Conservation (phyloP, 2,797 vertebrate species). For the Agapornis canus region DNA sequence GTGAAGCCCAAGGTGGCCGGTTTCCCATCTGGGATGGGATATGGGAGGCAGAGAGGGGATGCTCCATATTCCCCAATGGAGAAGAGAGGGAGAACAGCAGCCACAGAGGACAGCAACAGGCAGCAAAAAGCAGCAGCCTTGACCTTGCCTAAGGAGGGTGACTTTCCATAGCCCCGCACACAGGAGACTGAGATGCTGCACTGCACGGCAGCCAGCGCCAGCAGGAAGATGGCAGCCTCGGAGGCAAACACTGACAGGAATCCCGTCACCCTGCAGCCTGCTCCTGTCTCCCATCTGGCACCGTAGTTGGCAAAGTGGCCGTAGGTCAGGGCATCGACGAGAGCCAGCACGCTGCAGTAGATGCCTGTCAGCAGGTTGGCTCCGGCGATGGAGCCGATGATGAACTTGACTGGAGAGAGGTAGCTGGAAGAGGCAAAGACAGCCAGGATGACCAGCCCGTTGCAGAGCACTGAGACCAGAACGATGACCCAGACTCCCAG, state of each 20-base stretch:
- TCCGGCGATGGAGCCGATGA: conserved; percentile 88
- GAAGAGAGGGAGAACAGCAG: conserved; percentile 85
- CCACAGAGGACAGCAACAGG: conserved; percentile 80
- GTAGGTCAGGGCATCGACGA: conserved; percentile 87
- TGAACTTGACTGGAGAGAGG: conserved; percentile 89
- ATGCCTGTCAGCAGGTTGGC: conserved; percentile 89
- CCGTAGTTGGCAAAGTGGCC: conserved; percentile 88
- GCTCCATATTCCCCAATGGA: conserved; percentile 89
- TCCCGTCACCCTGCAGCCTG: conserved; percentile 87
- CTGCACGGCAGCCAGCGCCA: conserved; percentile 89
- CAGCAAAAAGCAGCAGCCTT: conserved; percentile 85
- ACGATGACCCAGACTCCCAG: conserved; percentile 90
- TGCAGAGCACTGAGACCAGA: conserved; percentile 87
- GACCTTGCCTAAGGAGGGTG: conserved; percentile 80
- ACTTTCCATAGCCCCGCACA: conserved; percentile 82
- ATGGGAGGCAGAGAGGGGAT: conserved; percentile 91
- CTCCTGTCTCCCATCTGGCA: conserved; percentile 87
- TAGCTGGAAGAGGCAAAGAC: conserved; percentile 84
- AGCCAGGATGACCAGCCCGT: conserved; percentile 86
- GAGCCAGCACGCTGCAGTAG: conserved; percentile 87
- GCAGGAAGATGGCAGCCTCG: conserved; percentile 87
- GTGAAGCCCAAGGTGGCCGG: conserved; percentile 85
- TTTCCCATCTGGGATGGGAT: conserved; percentile 82
- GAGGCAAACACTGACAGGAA: conserved; percentile 92
- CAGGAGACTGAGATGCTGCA: conserved; percentile 88